These are phyloP conservation scores for Diloba caeruleocephala DNA, from an alignment of 2,888 invertebrate species.

Conservation along the genomic window DNA sequence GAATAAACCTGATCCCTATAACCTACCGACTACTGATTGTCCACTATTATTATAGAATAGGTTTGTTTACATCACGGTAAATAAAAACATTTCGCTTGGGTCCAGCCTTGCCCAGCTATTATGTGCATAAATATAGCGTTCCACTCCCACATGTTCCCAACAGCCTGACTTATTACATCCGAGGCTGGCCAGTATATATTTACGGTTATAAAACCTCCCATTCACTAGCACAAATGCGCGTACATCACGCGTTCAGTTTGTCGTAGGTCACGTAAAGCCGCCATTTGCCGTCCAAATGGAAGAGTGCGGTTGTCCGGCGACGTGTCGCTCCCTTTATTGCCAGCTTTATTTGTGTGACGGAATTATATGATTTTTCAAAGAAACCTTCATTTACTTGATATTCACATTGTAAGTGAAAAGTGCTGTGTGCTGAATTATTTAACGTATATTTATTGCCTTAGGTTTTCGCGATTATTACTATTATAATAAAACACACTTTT, in stretches of 20 bases:
- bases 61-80: no score
- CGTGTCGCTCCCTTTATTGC: constrained; percentile 69
- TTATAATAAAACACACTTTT: no score
- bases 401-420: no score
- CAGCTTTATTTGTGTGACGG: constrained; percentile 61
- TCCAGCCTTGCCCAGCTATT: no score
- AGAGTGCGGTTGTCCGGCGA: constrained; percentile 64
- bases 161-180: constrained; percentile 25
- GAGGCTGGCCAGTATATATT: constrained; percentile 37
- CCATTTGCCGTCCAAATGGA: constrained; percentile 72
- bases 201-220: constrained; percentile 50
- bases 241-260: constrained; percentile 57
- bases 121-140: constrained; percentile 23
- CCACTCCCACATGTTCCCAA: constrained; percentile 21
- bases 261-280: constrained; percentile 65
- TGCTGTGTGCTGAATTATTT: no score
- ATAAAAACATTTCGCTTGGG: no score
- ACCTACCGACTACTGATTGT: no score
- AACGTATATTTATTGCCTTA: no score
- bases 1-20: no score
- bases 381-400: constrained; percentile 18
- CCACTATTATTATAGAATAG: no score
- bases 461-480: no score
- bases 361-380: constrained; percentile 41
- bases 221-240: constrained; percentile 36